Evolutionary conservation across 2,888 invertebrate genomes (phyloP), one percentile per base, ranked within the genome.

Genomic region (Caprella mutica): DNA sequence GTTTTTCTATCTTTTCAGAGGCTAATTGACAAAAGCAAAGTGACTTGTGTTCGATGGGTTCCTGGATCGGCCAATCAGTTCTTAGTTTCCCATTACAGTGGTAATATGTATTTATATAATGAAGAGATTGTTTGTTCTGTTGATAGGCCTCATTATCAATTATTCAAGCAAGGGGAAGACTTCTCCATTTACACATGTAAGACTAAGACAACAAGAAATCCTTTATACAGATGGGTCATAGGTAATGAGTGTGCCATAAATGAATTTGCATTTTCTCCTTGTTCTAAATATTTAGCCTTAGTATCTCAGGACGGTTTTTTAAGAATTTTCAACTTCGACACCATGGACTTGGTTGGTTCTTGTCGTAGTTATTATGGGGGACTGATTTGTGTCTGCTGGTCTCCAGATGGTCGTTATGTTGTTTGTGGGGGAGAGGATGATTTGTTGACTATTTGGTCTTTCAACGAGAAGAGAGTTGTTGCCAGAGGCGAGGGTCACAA

Each of bases 341-440:
- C 87, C 29, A 94, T 96, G 93, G 97, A 98, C 73, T 77, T 96
- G 64, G 78, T 93, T 55, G 94, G 96, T 17, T 79, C 85, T 58
- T 94, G 94, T 65, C 80, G 93, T 65, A 96, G 96, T 68, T 98
- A 97, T 74, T 98, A 98, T 74, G 98, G 98, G 51, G 97, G 97
- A 35, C 84, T 98, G 69, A 76, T 97, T 42, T 97, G 97, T 74
- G 93, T 96, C 3, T 88, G 92, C 70, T 98, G 98, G 98, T 92
- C 96, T 9, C 94, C 94, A 0, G 96, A 98, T 73, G 86, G 89
- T 46, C 85, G 86, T 70, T 89, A 93, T 70, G 91, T 93, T 51
- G 92, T 91, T 0, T 91, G 92, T 1, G 98, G 98, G 0, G 98
- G 98, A 4, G 98, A 98, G 75, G 98, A 98, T 76, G 98, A 98